Evolutionary conservation across 2,888 invertebrate genomes (phyloP), one percentile per base, ranked within the genome.

Genomic region (Andrena minutula): DNA sequence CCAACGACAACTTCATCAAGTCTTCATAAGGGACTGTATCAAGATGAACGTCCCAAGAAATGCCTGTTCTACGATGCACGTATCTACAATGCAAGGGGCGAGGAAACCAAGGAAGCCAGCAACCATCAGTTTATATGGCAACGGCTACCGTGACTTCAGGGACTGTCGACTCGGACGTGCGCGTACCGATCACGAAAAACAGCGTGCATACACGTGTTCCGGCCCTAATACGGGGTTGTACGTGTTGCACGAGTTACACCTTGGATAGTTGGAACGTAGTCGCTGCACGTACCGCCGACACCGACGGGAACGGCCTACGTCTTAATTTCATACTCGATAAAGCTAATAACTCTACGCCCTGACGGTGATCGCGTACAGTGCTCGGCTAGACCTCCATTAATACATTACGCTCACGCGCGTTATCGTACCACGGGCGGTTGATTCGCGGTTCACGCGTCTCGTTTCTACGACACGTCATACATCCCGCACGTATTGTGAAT

Each of bases 321-420:
- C 92, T 93, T 92, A 92, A 93, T 92, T 92, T 91, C 90, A 92
- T 91, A 91, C 90, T 87, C 90, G 90, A 90, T 90, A 90, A 89
- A 89, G 89, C 88, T 90, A 91, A 91, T 92, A 91, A 91, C 91
- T 91, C 85, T 82, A 69, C 76, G 75, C 72, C 69, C 58, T 53
- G 69, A 77, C 75, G 53, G 73, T 78, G 81, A 86, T 77, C 81
- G 76, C 75, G 82, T 87, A 88, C 86, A 85, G 87, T 77, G 79
- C 82, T 73, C 81, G 75, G 75, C 69, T 83, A 79, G 30, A 84
- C 86, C 85, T 89, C 90, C 89, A 90, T 91, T 91, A 91, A 91
- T 88, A 87, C 84, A 83, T 85, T 86, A 90, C 89, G 88, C 88
- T 89, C 85, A 69, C 86, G 87, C 81, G 75, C 84, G 86, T 83